Base-by-base conservation (phyloP, 2,113 vertebrate genomes). In the Thamnaconus septentrionalis region DNA sequence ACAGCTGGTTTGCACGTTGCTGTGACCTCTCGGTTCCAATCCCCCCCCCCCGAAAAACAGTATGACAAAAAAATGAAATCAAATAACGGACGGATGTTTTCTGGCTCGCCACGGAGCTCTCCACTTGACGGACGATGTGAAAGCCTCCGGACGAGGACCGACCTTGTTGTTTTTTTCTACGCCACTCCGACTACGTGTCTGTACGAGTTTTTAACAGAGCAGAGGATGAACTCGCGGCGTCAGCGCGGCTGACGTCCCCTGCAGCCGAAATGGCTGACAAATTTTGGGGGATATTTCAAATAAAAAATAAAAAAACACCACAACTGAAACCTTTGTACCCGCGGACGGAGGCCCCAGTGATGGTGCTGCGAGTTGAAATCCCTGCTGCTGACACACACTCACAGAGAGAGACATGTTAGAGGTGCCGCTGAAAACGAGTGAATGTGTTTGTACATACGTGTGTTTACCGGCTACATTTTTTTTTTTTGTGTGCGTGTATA, bases 81-180 rank as follows among this genome's bases (percentile, higher is more conserved):
- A 54, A 61, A 67, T 54, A n/a, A 65, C 41, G 59, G 60, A 69
- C 10, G 66, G 83, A 79, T 75, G 75, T 75, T 69, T 69, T 73
- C 70, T 56, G 50, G 68, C 80, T 90, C 81, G 84, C 88, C 85
- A 86, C 85, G 91, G 89, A 91, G 90, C 88, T 91, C 85, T 90
- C 85, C 81, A 77, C 86, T 86, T 58, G 64, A 31, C 18, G 73
- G 85, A 90, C 79, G 60, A 81, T 86, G 75, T 50, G 69, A 86
- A 78, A 58, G 77, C 50, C 54, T 72, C 61, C 42, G 69, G 76
- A 85, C 53, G 55, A 72, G 63, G 73, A 81, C 78, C 41, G 73
- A 81, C 61, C 58, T 73, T 53, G 59, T 57, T 31, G 67, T 71
- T 76, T 7, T 53, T 85, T 84, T 87, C 81, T 44, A 83, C 71